A percentile compares a stretch with the other conserved stretches of the same genome.
Evolutionary conservation across 2,888 invertebrate species (phyloP).

Genomic region (Oxytorus armatus): DNA sequence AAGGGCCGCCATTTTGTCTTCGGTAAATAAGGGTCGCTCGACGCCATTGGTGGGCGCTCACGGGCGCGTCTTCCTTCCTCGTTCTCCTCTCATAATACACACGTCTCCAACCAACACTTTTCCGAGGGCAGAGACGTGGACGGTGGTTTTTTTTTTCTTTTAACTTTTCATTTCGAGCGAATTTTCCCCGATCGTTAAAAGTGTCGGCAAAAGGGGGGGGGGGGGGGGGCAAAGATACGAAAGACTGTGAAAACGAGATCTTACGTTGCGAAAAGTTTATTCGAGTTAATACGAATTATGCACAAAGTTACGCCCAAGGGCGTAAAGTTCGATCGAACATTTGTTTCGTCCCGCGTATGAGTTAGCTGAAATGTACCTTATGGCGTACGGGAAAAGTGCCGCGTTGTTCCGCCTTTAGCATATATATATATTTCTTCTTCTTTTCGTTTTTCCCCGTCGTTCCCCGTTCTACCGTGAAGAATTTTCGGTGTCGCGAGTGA

Average conservation of each 20-base stretch:
- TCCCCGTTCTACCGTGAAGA: neutral
- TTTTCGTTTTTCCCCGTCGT: neutral
- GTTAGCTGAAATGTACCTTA: slow-evolving; percentile 76
- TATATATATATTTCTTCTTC: slow-evolving; percentile 7
- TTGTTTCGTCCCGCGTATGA: slow-evolving; percentile 66
- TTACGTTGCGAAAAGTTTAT: slow-evolving; percentile 21
- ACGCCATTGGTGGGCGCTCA: slow-evolving; percentile 82
- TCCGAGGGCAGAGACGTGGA: slow-evolving; percentile 54
- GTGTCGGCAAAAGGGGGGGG: slow-evolving; percentile 38
- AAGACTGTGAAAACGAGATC: too few species aligned
- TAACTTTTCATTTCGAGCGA: neutral
- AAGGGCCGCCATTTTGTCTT: slow-evolving; percentile 82
- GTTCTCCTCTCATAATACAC: too few species aligned
- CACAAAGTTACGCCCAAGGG: slow-evolving; percentile 55
- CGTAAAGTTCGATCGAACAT: slow-evolving; percentile 66
- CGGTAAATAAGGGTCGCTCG: slow-evolving; percentile 81
- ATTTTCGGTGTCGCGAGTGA: slow-evolving; percentile 10
- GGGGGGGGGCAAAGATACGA: too few species aligned
- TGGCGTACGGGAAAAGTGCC: slow-evolving; percentile 75
- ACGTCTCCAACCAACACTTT: slow-evolving; percentile 45
- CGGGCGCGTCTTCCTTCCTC: slow-evolving; percentile 82
- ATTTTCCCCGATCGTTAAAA: slow-evolving; percentile 20
- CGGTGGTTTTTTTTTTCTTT: slow-evolving; percentile 34
- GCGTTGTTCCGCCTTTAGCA: slow-evolving; percentile 73
- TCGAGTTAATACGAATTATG: too few species aligned